A percentile compares a stretch with the other conserved stretches of the same genome.
Conservation (phyloP, 1,140 invertebrate species). For the Nymphalis io region DNA sequence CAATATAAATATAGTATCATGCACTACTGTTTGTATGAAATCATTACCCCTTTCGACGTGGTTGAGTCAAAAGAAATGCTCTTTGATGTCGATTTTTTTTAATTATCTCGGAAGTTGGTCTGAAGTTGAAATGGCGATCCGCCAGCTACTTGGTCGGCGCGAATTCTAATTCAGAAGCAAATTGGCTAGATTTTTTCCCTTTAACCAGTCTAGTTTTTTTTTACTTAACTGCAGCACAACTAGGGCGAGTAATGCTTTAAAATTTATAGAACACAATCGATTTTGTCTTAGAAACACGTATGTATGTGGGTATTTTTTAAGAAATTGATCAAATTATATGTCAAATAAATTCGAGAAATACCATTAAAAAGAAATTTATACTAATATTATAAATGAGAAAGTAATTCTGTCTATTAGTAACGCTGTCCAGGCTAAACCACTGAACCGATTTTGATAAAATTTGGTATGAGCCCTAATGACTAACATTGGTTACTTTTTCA, state of each 20-base stretch:
- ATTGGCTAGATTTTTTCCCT: conserved; percentile 6
- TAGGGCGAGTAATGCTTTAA: not conserved
- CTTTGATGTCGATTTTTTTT: conserved; percentile 16
- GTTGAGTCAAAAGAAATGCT: conserved; percentile 1
- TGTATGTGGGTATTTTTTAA: too few relatives aligned
- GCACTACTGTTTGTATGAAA: not conserved
- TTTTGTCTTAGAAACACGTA: too few relatives aligned
- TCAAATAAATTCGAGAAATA: too few relatives aligned
- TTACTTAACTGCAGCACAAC: not conserved
- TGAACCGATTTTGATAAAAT: too few relatives aligned
- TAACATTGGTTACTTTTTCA: too few relatives aligned
- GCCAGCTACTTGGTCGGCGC: conserved; percentile 8
- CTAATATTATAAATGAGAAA: too few relatives aligned
- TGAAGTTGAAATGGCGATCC: conserved; percentile 13
- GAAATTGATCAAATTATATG: too few relatives aligned
- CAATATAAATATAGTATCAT: too few relatives aligned
- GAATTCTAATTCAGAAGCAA: conserved; percentile 9
- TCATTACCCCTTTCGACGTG: not conserved
- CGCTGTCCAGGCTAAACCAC: too few relatives aligned
- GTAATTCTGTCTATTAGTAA: too few relatives aligned
- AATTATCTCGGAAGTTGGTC: conserved; percentile 14
- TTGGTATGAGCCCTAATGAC: too few relatives aligned
- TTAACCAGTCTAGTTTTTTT: conserved; percentile 7
- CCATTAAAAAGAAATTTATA: too few relatives aligned
- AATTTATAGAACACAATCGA: not conserved